These are phyloP conservation scores for Cataglyphis hispanica DNA, from an alignment of 1,140 invertebrate species.

Conservation along the genomic window DNA sequence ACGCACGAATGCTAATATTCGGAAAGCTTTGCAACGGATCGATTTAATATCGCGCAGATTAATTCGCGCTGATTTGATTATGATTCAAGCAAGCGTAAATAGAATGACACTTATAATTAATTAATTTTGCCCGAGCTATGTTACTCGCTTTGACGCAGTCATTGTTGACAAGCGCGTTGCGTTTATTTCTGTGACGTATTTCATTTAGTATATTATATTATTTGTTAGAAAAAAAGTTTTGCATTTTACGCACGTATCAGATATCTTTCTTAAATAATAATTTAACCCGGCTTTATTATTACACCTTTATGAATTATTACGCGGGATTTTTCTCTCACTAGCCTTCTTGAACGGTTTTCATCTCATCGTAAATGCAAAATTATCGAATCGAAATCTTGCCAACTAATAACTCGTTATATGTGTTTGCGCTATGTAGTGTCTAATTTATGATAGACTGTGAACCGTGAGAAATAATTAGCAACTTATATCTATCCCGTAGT, in stretches of 20 bases:
- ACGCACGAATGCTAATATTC: slow-evolving; percentile 20
- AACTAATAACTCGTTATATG: not conserved
- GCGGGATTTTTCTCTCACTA: not conserved
- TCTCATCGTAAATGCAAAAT: slow-evolving; percentile 1
- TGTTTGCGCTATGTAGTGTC: not conserved
- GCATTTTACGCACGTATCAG: not conserved
- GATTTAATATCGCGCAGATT: slow-evolving; percentile 9
- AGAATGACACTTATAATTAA: not conserved
- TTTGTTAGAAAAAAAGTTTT: not conserved
- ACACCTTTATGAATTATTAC: not conserved
- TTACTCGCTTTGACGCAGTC: not conserved
- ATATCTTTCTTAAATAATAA: not conserved
- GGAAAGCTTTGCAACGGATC: not conserved
- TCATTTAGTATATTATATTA: not conserved
- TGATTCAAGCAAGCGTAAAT: not conserved
- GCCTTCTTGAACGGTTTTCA: not conserved
- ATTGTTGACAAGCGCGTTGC: not conserved
- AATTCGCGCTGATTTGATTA: slow-evolving; percentile 33
- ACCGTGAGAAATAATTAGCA: slow-evolving; percentile 1
- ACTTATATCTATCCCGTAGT: not conserved
- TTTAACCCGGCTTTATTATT: not conserved
- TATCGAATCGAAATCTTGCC: not conserved
- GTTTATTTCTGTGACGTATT: not conserved
- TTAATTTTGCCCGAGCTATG: not conserved
- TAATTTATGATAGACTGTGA: not conserved